Conservation (phyloP, 2,888 invertebrate genomes). For the Leptogaster cylindrica region DNA sequence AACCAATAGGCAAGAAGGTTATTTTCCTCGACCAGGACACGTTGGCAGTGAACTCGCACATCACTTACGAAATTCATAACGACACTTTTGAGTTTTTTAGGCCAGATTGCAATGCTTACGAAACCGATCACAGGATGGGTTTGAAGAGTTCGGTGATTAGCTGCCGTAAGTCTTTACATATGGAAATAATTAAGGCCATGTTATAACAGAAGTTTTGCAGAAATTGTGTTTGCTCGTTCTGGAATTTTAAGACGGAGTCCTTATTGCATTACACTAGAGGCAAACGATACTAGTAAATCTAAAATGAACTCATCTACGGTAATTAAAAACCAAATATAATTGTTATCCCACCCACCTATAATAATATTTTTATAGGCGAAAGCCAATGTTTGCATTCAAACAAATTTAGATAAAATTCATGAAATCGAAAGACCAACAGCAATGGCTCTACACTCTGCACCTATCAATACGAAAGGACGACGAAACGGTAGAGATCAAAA, state of each 20-base stretch:
- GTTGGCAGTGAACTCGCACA: slow-evolving; percentile 55
- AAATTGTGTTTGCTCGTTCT: slow-evolving; percentile 56
- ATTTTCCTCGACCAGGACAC: slow-evolving; percentile 59
- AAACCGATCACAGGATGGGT: slow-evolving; percentile 57
- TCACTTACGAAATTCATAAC: slow-evolving; percentile 56
- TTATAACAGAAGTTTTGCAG: slow-evolving; percentile 48
- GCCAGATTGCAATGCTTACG: slow-evolving; percentile 57
- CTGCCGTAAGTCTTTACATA: slow-evolving; percentile 56
- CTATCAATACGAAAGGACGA: slow-evolving; percentile 11
- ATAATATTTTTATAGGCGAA: slow-evolving; percentile 53
- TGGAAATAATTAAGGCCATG: neutral
- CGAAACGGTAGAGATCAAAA: slow-evolving; percentile 27
- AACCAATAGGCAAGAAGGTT: slow-evolving; percentile 56
- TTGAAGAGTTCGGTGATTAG: slow-evolving; percentile 58
- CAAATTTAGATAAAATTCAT: slow-evolving; percentile 56
- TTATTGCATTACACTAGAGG: slow-evolving; percentile 64
- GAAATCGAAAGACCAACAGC: slow-evolving; percentile 57
- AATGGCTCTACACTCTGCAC: slow-evolving; percentile 51
- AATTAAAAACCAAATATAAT: slow-evolving; percentile 38
- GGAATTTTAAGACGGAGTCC: slow-evolving; percentile 58
- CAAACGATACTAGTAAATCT: no score
- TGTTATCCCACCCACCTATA: no score
- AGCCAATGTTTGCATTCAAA: slow-evolving; percentile 61
- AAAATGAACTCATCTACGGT: no score
- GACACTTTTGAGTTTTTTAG: slow-evolving; percentile 55